phyloP scores from a whole-genome alignment of 2,113 vertebrate genomes.

The Acrocephalus arundinaceus region DNA sequence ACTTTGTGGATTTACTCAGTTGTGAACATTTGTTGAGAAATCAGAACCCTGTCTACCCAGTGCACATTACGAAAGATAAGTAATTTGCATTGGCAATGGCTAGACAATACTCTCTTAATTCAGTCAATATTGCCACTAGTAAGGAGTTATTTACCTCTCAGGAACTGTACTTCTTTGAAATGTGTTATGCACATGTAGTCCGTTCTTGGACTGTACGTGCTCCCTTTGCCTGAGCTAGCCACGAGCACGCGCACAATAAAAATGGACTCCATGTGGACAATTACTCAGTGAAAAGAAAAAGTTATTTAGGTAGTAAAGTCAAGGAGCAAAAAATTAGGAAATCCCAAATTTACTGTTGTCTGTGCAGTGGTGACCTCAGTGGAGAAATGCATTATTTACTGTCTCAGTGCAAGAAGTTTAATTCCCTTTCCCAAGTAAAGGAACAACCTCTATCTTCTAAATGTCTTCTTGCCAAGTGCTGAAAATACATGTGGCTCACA shows the following conservation, averaged over 20 bases:
- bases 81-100: neutral
- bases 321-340: constrained; percentile 13
- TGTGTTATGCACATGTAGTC: constrained; percentile 50
- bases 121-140: neutral
- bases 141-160: constrained; percentile 24
- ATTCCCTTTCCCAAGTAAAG: constrained; percentile 20
- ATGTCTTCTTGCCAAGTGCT: constrained; percentile 42
- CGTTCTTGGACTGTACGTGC: constrained; percentile 14
- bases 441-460: neutral
- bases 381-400: constrained; percentile 2
- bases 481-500: constrained; percentile 24
- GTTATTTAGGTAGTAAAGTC: constrained; percentile 21
- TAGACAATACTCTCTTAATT: neutral
- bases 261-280: constrained; percentile 46
- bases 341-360: neutral
- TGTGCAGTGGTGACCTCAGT: neutral
- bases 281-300: constrained; percentile 7
- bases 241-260: neutral
- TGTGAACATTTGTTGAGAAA: neutral
- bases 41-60: neutral
- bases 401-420: neutral
- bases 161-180: constrained; percentile 16
- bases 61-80: neutral
- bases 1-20: neutral
- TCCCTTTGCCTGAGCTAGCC: constrained; percentile 17